Conservation (phyloP, 2,797 vertebrate species). For the Psittacula echo region DNA sequence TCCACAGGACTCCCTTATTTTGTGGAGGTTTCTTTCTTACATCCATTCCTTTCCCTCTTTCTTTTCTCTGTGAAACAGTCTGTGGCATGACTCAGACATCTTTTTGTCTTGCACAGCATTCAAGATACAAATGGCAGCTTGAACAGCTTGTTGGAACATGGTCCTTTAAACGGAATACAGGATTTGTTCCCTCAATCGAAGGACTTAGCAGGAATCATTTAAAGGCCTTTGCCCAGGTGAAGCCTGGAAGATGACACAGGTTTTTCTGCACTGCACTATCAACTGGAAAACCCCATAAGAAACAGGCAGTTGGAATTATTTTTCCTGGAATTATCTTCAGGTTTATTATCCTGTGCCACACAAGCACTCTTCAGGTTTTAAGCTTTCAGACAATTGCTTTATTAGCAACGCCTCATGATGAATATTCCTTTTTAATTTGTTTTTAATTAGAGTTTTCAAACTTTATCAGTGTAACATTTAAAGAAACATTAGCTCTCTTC, state of each 20-base stretch:
- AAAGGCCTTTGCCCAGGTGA: background rate
- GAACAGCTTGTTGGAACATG: background rate
- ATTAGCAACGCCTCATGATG: background rate
- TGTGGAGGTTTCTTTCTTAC: background rate
- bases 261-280: background rate
- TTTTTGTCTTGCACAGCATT: background rate
- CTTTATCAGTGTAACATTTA: background rate
- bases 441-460: constrained; percentile 17
- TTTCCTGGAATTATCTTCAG: background rate
- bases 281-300: background rate
- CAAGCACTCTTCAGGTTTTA: background rate
- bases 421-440: constrained; percentile 7
- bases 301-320: background rate
- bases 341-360: background rate
- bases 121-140: background rate
- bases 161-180: background rate
- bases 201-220: background rate
- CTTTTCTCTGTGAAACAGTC: background rate
- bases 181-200: background rate
- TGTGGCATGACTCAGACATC: background rate
- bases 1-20: background rate
- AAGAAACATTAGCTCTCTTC: background rate
- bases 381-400: background rate
- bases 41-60: background rate
- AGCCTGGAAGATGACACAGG: background rate